Evolutionary conservation across 2,888 invertebrate species (phyloP), one percentile per base, ranked within the genome.

Genomic region (Tetragonula carbonaria): DNA sequence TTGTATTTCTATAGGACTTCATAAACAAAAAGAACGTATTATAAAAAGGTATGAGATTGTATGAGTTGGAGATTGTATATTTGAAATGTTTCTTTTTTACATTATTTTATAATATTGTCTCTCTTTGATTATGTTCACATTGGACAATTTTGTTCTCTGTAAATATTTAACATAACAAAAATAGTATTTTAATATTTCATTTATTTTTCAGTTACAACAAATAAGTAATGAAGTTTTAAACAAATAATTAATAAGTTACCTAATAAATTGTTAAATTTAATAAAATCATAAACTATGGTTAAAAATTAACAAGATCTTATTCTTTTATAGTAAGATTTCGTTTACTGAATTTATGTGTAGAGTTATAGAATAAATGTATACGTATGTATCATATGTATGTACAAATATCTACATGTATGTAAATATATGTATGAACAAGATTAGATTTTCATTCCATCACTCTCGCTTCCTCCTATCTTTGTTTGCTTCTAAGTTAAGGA

Each of bases 381-480:
- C 23, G 75, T 62, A 68, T 75, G 62, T 53, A 79, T 62, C 23
- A 33, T 63, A 63, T 63, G 18, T 28, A 33, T 59, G 23, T n/a
- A 28, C 6, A 63, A 23, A 16, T 59, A 59, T 59, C 2, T 59
- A 59, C 23, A 59, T 59, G 62, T 62, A 62, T 16, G 16, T 28
- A 63, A 6, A 21, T 63, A 33, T 33, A 71, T 71, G 55, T 55
- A 68, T 14, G 53, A 70, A 70, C 53, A 55, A 38, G 55, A 63
- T 50, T 68, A 80, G 68, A 63, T 68, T 76, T 76, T 55, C 74
- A 68, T 81, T 62, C 78, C 73, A 79, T 74, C 63, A 73, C 67
- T 62, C 73, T 73, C 51, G 55, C 63, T 78, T 45, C 62, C 63
- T 28, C 18, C 28, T 23, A 67, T 59, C 62, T 74, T 72, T 63